Percentiles rank a stretch among this genome's conserved stretches.
These are phyloP conservation scores for Gari tellinella DNA, from an alignment of 2,888 invertebrate species.

Conservation along the genomic window DNA sequence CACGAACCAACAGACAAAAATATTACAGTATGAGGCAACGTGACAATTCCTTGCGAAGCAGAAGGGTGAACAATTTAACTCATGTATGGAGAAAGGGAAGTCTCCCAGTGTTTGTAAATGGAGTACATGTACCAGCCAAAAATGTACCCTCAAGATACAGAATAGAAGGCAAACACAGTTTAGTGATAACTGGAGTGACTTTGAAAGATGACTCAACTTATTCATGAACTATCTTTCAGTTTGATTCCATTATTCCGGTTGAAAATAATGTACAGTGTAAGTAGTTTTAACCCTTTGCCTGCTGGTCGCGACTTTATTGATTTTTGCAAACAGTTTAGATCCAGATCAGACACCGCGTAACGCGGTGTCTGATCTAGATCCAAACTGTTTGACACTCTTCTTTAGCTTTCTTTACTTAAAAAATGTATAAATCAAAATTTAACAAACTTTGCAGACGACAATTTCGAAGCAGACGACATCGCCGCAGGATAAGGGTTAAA, in stretches of 20 bases:
- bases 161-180: constrained; percentile 57
- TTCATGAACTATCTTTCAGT: constrained; percentile 61
- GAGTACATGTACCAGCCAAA: constrained; percentile 14
- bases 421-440: too few species aligned
- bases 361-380: too few species aligned
- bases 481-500: too few species aligned
- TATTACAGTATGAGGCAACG: constrained; percentile 53
- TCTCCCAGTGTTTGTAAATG: constrained; percentile 58
- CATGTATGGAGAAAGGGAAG: constrained; percentile 58
- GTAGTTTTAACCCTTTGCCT: too few species aligned
- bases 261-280: constrained; percentile 66
- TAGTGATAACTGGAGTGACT: constrained; percentile 61
- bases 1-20: constrained; percentile 36
- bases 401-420: too few species aligned
- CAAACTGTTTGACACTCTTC: too few species aligned
- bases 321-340: too few species aligned
- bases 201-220: constrained; percentile 62
- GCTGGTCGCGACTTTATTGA: too few species aligned
- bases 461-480: too few species aligned
- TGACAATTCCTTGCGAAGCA: constrained; percentile 59
- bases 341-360: too few species aligned
- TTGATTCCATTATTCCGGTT: constrained; percentile 57
- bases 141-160: constrained; percentile 42
- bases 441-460: too few species aligned
- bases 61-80: constrained; percentile 6